Conservation (phyloP, 2,113 vertebrate species). For the Grantiella picta region DNA sequence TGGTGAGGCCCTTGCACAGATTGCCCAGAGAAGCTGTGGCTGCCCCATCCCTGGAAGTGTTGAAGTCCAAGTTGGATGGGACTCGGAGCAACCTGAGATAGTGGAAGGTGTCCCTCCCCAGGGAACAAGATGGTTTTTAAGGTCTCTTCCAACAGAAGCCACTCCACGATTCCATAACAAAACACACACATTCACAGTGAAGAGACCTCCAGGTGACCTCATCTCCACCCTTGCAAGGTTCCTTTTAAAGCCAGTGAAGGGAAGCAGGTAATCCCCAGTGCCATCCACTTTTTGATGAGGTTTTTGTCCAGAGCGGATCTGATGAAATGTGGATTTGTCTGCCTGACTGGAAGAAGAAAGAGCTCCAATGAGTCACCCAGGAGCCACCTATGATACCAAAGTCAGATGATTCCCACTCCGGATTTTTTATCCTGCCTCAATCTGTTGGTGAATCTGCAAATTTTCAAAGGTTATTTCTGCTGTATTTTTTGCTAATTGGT, state of each 20-base stretch:
- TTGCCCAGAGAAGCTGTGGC: neutral
- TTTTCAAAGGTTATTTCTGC: neutral
- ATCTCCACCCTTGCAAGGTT: neutral
- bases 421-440: neutral
- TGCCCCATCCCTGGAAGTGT: neutral
- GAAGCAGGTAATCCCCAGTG: neutral
- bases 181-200: neutral
- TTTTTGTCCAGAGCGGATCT: neutral
- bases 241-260: neutral
- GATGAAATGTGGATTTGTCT: neutral
- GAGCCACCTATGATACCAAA: neutral
- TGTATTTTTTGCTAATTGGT: neutral
- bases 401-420: neutral
- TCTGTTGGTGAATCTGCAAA: neutral
- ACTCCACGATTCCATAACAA: rapidly evolving
- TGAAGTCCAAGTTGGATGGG: neutral
- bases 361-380: neutral
- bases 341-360: neutral
- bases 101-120: rapidly evolving
- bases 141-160: neutral
- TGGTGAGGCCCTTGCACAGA: neutral
- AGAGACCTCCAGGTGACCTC: neutral
- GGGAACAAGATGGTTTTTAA: neutral
- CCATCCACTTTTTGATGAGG: neutral
- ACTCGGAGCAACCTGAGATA: neutral